phyloP scores from a whole-genome alignment of 2,888 invertebrate genomes.

The Pachliopta kotzebuea region DNA sequence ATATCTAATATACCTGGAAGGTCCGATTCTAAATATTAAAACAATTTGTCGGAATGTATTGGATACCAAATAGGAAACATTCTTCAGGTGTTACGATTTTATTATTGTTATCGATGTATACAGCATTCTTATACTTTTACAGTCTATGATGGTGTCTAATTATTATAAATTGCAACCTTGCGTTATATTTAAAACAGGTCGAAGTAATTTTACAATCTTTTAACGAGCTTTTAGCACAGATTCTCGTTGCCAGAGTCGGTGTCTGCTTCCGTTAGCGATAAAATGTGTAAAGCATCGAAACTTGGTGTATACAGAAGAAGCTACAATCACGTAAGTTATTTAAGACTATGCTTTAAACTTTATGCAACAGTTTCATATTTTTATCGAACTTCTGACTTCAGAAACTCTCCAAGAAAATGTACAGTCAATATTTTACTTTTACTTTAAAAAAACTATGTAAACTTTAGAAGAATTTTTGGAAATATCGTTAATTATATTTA shows the following conservation, averaged over 20 bases:
- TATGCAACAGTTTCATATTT: neutral
- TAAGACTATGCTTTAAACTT: neutral
- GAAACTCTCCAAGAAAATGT: too few relatives aligned
- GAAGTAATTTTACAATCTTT: constrained; percentile 14
- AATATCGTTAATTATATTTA: too few relatives aligned
- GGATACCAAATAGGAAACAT: too few relatives aligned
- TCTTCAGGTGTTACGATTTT: too few relatives aligned
- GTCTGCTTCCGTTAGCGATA: constrained; percentile 9
- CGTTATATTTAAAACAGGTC: constrained; percentile 16
- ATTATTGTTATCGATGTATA: too few relatives aligned
- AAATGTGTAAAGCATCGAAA: neutral
- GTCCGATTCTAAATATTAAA: too few relatives aligned
- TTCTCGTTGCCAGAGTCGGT: constrained; percentile 11
- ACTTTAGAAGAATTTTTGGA: too few relatives aligned
- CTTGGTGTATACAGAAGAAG: neutral
- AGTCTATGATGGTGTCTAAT: neutral
- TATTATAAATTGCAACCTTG: constrained; percentile 6
- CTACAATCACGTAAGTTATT: neutral
- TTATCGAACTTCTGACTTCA: neutral
- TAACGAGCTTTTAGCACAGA: constrained; percentile 8
- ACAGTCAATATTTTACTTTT: too few relatives aligned
- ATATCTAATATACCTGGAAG: too few relatives aligned
- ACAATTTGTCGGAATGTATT: too few relatives aligned
- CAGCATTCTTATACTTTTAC: neutral
- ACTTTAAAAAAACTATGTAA: too few relatives aligned